These are phyloP conservation scores for Suncus etruscus DNA, from an alignment of 2,113 vertebrate species.

Conservation along the genomic window DNA sequence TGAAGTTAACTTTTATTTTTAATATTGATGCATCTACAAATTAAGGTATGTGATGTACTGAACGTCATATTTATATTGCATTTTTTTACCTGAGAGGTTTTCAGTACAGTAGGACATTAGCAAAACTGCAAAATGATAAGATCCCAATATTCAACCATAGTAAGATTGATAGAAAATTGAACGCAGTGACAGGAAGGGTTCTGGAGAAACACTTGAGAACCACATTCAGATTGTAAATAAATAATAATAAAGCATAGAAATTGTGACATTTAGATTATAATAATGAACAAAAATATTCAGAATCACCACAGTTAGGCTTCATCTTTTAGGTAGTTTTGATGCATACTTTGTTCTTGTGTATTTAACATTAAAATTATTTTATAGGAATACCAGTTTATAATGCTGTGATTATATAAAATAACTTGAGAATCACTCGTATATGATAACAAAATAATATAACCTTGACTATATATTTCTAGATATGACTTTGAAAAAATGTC, in stretches of 20 bases:
- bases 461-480: not conserved
- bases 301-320: too few relatives aligned
- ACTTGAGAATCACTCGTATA: not conserved
- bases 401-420: not conserved
- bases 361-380: constrained; percentile 38
- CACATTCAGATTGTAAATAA: too few relatives aligned
- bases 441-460: not conserved
- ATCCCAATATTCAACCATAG: too few relatives aligned
- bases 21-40: not conserved
- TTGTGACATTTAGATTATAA: too few relatives aligned
- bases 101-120: too few relatives aligned
- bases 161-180: too few relatives aligned
- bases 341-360: not conserved
- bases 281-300: too few relatives aligned
- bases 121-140: too few relatives aligned
- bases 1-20: not conserved
- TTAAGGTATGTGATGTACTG: not conserved
- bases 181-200: too few relatives aligned
- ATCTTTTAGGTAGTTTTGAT: not conserved
- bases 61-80: not conserved
- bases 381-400: not conserved
- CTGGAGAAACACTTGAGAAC: too few relatives aligned
- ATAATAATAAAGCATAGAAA: too few relatives aligned
- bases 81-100: too few relatives aligned
- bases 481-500: constrained; percentile 16